A percentile compares a stretch with the other conserved stretches of the same genome.
phyloP scores from a whole-genome alignment of 1,140 invertebrate species.

The Drosophila asahinai region DNA sequence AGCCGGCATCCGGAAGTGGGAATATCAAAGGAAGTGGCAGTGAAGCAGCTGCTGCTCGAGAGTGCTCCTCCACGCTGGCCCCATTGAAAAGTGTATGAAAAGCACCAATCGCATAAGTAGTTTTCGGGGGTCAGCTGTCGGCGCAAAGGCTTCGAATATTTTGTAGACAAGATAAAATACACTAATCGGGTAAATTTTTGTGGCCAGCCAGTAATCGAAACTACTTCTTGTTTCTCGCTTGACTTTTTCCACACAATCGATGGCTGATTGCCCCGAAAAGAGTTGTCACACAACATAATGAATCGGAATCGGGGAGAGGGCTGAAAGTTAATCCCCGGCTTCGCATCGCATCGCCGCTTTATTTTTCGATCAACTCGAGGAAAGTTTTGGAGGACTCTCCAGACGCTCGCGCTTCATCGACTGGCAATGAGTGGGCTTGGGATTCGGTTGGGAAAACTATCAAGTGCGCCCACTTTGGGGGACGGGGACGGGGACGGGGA shows the following conservation, averaged over 20 bases:
- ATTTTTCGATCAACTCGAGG: slow-evolving; percentile 57
- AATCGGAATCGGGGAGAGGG: slow-evolving; percentile 6
- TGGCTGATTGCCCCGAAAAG: slow-evolving; percentile 23
- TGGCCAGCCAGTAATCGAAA: too few species aligned
- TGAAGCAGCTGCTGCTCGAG: slow-evolving; percentile 1
- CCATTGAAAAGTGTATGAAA: slow-evolving; percentile 2
- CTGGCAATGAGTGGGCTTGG: slow-evolving; percentile 41
- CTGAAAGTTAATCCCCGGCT: slow-evolving; percentile 5
- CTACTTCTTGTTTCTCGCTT: too few species aligned
- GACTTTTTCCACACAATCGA: slow-evolving; percentile 28
- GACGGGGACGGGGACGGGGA: neutral
- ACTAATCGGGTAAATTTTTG: too few species aligned
- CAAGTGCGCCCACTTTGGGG: slow-evolving; percentile 32
- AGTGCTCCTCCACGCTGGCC: too few species aligned
- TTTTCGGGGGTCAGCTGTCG: slow-evolving; percentile 5
- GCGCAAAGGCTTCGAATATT: neutral
- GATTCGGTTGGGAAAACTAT: slow-evolving; percentile 44
- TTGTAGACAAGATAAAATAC: neutral
- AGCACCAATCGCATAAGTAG: neutral
- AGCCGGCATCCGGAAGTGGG: neutral
- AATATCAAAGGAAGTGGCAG: neutral
- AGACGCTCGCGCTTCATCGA: slow-evolving; percentile 51
- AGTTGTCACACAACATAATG: slow-evolving; percentile 48
- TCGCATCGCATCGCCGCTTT: slow-evolving; percentile 20
- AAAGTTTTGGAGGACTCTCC: slow-evolving; percentile 47